A percentile compares a stretch with the other conserved stretches of the same genome.
Conservation (phyloP, 2,888 invertebrate species). For the Taphrorychus bicolor region DNA sequence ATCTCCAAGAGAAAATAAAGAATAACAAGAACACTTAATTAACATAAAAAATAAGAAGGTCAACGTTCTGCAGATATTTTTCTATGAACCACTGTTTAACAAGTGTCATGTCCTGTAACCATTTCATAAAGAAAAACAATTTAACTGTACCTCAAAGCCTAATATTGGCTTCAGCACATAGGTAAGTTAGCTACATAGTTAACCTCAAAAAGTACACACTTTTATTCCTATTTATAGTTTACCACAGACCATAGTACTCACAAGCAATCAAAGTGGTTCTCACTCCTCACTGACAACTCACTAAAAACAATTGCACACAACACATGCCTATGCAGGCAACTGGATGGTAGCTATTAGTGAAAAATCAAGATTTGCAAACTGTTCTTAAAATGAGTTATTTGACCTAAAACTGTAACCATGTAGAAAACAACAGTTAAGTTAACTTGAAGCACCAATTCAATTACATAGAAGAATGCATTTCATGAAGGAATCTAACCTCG, state of each 20-base stretch:
- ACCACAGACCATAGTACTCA: conserved; percentile 13
- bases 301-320: conserved; percentile 27
- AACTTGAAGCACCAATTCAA: conserved; percentile 49
- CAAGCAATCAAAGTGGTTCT: conserved; percentile 12
- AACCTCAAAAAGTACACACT: conserved; percentile 26
- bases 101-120: background rate
- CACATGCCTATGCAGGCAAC: conserved; percentile 25
- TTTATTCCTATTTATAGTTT: background rate
- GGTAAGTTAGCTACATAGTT: conserved; percentile 15
- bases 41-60: conserved; percentile 22
- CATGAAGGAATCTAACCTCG: conserved; percentile 44
- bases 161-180: conserved; percentile 22
- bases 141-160: conserved; percentile 20
- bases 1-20: background rate
- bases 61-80: conserved; percentile 25
- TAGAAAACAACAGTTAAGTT: conserved; percentile 60
- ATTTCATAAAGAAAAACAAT: conserved; percentile 9
- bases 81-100: background rate
- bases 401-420: conserved; percentile 61
- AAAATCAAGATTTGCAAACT: conserved; percentile 43
- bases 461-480: conserved; percentile 52
- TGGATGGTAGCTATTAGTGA: conserved; percentile 37
- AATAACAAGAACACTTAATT: background rate
- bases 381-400: conserved; percentile 54
- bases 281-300: conserved; percentile 5